Conservation (phyloP, 2,888 invertebrate genomes). For the Spicauda simplicius region DNA sequence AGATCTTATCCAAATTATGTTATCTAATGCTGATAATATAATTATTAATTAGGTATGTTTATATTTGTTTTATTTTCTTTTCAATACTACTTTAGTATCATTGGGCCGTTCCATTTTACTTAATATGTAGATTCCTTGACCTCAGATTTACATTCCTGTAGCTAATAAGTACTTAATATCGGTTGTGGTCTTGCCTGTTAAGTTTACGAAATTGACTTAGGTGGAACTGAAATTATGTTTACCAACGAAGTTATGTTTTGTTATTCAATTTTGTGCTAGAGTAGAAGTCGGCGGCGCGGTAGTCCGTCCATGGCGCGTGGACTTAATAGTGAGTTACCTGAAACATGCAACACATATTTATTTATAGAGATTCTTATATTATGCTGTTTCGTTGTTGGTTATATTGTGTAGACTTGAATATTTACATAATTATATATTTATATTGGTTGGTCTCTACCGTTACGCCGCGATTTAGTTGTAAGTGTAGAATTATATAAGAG, state of each 20-base stretch:
- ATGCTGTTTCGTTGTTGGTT: slow-evolving; percentile 77
- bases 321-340: slow-evolving; percentile 79
- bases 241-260: slow-evolving; percentile 82
- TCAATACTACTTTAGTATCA: slow-evolving; percentile 16
- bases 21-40: background rate
- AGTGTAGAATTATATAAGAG: slow-evolving; percentile 65
- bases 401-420: slow-evolving; percentile 56
- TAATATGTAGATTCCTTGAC: slow-evolving; percentile 49
- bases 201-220: slow-evolving; percentile 80
- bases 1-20: background rate
- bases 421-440: slow-evolving; percentile 52
- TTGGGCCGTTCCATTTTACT: slow-evolving; percentile 62
- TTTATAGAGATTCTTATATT: slow-evolving; percentile 77
- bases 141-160: slow-evolving; percentile 81
- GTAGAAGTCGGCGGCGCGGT: slow-evolving; percentile 59
- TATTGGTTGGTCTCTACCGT: slow-evolving; percentile 63
- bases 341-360: slow-evolving; percentile 76
- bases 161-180: slow-evolving; percentile 84
- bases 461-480: slow-evolving; percentile 66
- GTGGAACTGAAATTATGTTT: slow-evolving; percentile 82
- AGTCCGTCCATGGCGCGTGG: slow-evolving; percentile 64
- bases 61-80: slow-evolving; percentile 2
- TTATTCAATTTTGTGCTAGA: slow-evolving; percentile 68
- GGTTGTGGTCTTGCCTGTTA: slow-evolving; percentile 86
- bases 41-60: background rate